These are phyloP conservation scores for honey bee (Apis mellifera) DNA, from an alignment of 1,140 invertebrate genomes.

Conservation along the genomic window Amel_HAv3.1 CM009942.2:2043501-2044000, in stretches of 20 bases:
- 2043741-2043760: slow-evolving; percentile 2
- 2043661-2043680: neutral
- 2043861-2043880: slow-evolving; percentile 51
- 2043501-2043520: neutral
- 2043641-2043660: neutral
- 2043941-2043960: slow-evolving; percentile 78
- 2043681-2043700: neutral
- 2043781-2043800: neutral
- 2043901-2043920: slow-evolving; percentile 80
- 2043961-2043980: slow-evolving; percentile 73
- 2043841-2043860: slow-evolving; percentile 36
- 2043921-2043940: slow-evolving; percentile 80
- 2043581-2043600: too few species aligned
- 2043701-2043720: neutral
- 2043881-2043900: slow-evolving; percentile 74
- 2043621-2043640: neutral
- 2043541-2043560: neutral
- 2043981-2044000: slow-evolving; percentile 58
- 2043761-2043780: slow-evolving; percentile 18
- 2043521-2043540: neutral
- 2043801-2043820: neutral
- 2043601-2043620: neutral
- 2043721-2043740: slow-evolving; percentile 2
- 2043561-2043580: neutral
- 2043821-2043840: slow-evolving; percentile 21